These are phyloP conservation scores for Myopa testacea DNA, from an alignment of 2,888 invertebrate genomes.

Conservation along the genomic window DNA sequence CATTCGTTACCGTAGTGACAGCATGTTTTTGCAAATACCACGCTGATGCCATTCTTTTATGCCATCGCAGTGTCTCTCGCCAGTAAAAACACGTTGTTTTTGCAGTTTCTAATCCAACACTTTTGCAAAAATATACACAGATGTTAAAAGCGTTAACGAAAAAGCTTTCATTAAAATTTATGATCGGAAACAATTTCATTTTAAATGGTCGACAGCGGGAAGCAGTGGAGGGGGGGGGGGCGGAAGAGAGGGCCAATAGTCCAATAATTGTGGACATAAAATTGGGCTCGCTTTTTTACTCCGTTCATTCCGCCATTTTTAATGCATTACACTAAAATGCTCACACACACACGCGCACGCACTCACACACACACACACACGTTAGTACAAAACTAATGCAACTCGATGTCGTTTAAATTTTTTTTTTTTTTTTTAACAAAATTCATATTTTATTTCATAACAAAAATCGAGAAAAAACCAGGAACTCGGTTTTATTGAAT, in stretches of 20 bases:
- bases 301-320: conserved; percentile 17
- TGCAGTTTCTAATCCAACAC: neutral
- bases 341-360: neutral
- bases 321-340: conserved; percentile 23
- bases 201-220: conserved; percentile 12
- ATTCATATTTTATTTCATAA: neutral
- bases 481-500: neutral
- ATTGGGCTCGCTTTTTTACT: neutral
- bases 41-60: too few species aligned
- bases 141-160: neutral
- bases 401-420: too few species aligned
- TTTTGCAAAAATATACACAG: neutral
- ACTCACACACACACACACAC: neutral
- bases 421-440: too few species aligned
- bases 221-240: neutral
- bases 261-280: conserved; percentile 32
- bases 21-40: too few species aligned
- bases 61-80: too few species aligned
- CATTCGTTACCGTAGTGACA: too few species aligned
- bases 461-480: neutral
- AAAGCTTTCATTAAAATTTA: conserved; percentile 29
- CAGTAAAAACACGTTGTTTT: neutral
- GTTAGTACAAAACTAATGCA: neutral
- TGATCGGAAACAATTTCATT: conserved; percentile 26
- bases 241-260: neutral